A percentile compares a stretch with the other conserved stretches of the same genome.
These are phyloP conservation scores for Pipistrellus pygmaeus DNA, from an alignment of 2,797 vertebrate genomes.

Conservation along the genomic window DNA sequence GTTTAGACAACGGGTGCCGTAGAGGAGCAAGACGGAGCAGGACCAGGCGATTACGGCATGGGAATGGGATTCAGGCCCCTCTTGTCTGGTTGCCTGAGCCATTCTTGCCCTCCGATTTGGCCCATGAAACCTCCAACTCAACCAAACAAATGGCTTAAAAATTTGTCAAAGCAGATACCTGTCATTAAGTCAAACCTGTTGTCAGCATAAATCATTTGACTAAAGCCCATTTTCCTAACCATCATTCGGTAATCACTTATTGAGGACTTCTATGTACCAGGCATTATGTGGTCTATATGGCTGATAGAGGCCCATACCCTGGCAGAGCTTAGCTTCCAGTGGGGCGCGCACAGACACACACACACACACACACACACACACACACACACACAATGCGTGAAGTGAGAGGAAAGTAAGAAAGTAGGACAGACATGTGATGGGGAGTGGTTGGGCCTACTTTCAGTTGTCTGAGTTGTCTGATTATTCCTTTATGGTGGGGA, in stretches of 20 bases:
- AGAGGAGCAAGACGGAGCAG: slow-evolving; percentile 77
- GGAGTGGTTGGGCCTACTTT: neutral
- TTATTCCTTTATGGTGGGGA: neutral
- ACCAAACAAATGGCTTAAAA: slow-evolving; percentile 28
- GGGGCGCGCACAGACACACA: neutral
- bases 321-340: neutral
- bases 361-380: neutral
- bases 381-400: neutral
- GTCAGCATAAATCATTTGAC: slow-evolving; percentile 47
- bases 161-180: slow-evolving; percentile 9
- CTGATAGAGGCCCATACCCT: neutral
- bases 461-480: neutral
- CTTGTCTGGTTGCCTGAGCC: neutral
- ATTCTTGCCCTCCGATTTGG: slow-evolving; percentile 4
- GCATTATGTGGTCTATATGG: too few relatives aligned
- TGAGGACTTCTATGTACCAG: neutral
- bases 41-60: slow-evolving; percentile 49
- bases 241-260: neutral
- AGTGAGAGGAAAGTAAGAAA: neutral
- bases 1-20: slow-evolving; percentile 66
- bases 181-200: neutral
- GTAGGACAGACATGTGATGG: too few relatives aligned
- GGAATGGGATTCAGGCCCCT: slow-evolving; percentile 47
- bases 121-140: neutral
- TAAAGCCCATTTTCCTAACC: slow-evolving; percentile 49